Evolutionary conservation across 1,140 invertebrate genomes (phyloP), one percentile per base, ranked within the genome.

Genomic region (Epicauta chinensis): DNA sequence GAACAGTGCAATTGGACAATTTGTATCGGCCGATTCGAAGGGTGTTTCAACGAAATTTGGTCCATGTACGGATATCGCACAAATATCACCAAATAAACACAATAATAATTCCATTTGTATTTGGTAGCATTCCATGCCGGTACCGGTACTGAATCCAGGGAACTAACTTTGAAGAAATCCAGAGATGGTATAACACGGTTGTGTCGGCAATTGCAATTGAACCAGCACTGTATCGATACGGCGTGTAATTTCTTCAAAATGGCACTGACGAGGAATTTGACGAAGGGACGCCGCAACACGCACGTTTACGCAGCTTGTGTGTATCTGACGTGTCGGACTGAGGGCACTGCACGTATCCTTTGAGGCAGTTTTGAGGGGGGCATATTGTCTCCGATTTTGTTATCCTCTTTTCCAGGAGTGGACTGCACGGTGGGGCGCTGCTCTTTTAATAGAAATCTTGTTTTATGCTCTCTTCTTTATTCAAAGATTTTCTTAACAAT

Each of bases 231-330:
- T 63, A 86, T 96, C 39, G 93, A 97, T 48, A 94, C 87, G 14
- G 90, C 95, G 3, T 89, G 91, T 57, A 94, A 92, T 65, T 97
- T 97, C 72, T 99, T 96, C 70, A 97, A 96, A 76, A 88, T 98
- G 86, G 96, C 94, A 17, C 70, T 97, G n/a, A 78, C 78, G 40
- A 72, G 84, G 55, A 83, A 93, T 65, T 73, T 98, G 14, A 98
- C 95, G 0, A 81, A 92, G 64, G 97, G 97, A 29, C 75, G 96
- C 16, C 91, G 87, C 55, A 85, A 89, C 60, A 81, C 81, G n/a
- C 89, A 93, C 63, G 93, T 98, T 51, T 85, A 96, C 69, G 95
- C 95, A 47, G 94, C 97, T 36, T 99, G 96, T 76, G 83, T 99
- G 6, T 99, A 99, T 65, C 92, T 99, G 58, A 96, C 93, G 2